Conservation (phyloP, 35 echinoderm and acorn worm genomes). For the Diadema setosum region DNA sequence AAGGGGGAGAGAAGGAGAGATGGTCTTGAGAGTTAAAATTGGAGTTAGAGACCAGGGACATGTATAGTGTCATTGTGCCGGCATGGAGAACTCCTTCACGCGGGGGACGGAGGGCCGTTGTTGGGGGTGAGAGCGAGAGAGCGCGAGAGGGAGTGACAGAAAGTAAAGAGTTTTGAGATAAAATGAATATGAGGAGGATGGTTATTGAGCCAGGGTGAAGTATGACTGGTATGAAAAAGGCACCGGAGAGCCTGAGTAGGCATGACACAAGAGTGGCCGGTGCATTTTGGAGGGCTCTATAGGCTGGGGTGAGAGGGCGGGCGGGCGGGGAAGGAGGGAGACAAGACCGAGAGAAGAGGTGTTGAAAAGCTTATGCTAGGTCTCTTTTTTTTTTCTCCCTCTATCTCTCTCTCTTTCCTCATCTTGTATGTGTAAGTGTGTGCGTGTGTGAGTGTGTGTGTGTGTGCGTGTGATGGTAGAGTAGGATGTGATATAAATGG, state of each 20-base stretch:
- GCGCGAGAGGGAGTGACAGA: not conserved
- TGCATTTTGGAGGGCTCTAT: conserved; percentile 20
- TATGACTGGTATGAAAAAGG: conserved; percentile 28
- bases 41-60: not conserved
- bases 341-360: too few species aligned
- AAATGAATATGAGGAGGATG: conserved; percentile 19
- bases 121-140: not conserved
- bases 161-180: not conserved
- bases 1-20: not conserved
- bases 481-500: too few species aligned
- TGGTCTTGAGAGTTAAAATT: not conserved
- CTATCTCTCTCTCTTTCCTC: too few species aligned
- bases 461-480: too few species aligned
- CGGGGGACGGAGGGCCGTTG: not conserved
- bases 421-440: too few species aligned
- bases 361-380: too few species aligned
- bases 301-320: not conserved
- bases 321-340: not conserved
- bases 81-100: not conserved
- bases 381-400: too few species aligned
- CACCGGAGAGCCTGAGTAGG: not conserved
- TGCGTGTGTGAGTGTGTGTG: too few species aligned
- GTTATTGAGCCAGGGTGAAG: conserved; percentile 14
- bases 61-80: not conserved
- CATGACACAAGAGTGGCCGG: conserved; percentile 3